Evolutionary conservation across 2,113 vertebrate species (phyloP).

Genomic region (Callithrix jacchus): DNA sequence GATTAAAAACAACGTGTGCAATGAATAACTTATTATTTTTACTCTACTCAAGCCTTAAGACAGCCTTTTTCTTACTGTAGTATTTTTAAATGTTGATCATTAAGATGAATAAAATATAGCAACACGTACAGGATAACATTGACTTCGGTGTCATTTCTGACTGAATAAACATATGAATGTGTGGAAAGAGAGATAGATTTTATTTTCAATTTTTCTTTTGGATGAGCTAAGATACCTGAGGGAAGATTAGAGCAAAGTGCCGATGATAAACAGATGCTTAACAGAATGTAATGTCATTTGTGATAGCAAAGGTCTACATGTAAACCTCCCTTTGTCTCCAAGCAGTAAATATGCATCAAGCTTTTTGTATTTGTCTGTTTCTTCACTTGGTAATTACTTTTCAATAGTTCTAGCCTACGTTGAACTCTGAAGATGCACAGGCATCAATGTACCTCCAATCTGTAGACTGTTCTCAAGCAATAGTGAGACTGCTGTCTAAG

Average conservation of each 20-base stretch:
- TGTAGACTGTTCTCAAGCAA: not conserved
- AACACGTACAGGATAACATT: not conserved
- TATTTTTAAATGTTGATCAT: slow-evolving; percentile 70
- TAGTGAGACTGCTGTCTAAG: not conserved
- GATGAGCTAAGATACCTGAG: slow-evolving; percentile 33
- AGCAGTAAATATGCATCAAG: not conserved
- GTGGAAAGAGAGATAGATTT: slow-evolving; percentile 28
- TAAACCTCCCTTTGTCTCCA: not conserved
- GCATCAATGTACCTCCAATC: too few species aligned
- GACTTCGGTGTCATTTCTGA: slow-evolving; percentile 10
- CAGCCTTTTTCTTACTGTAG: slow-evolving; percentile 39
- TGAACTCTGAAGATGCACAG: not conserved
- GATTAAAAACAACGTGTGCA: not conserved
- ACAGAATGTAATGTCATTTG: not conserved
- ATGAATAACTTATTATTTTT: not conserved
- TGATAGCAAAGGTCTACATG: not conserved
- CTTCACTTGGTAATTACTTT: not conserved
- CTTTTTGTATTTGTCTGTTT: not conserved
- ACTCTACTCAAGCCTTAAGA: not conserved
- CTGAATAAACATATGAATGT: slow-evolving; percentile 53
- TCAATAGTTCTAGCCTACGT: not conserved
- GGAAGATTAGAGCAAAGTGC: not conserved
- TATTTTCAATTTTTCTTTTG: slow-evolving; percentile 34
- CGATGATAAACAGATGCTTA: slow-evolving; percentile 38
- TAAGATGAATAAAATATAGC: slow-evolving; percentile 58